Conservation (phyloP, 2,888 invertebrate species). For the Acanthosepion lycidas region DNA sequence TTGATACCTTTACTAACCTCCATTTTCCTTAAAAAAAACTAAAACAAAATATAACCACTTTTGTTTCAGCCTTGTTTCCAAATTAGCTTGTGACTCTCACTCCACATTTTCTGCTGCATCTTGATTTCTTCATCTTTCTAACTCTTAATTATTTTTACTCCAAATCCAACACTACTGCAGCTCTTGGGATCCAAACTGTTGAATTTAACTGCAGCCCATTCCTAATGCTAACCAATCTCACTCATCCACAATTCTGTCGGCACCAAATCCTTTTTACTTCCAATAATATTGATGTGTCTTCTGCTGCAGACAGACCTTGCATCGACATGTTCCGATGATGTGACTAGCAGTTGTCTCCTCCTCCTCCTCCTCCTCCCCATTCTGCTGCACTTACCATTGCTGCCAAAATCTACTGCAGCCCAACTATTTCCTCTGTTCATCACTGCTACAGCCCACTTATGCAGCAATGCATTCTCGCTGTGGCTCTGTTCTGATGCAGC, state of each 20-base stretch:
- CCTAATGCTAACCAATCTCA: background rate
- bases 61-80: too few species aligned
- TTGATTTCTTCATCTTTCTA: too few species aligned
- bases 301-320: background rate
- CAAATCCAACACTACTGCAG: too few species aligned
- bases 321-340: background rate
- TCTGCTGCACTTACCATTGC: background rate
- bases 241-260: background rate
- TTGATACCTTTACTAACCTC: background rate
- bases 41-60: too few species aligned
- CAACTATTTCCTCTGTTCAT: background rate
- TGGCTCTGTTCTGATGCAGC: slow-evolving; percentile 13
- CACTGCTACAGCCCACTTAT: background rate
- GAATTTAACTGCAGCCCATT: too few species aligned
- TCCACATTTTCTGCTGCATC: too few species aligned
- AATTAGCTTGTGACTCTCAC: too few species aligned
- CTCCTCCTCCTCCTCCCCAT: background rate
- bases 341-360: background rate
- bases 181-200: too few species aligned
- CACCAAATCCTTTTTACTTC: background rate
- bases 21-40: background rate
- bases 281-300: background rate
- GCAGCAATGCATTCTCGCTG: background rate
- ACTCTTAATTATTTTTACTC: too few species aligned
- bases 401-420: background rate